phyloP scores from a whole-genome alignment of 2,888 invertebrate genomes.

The Andrena bucephala region DNA sequence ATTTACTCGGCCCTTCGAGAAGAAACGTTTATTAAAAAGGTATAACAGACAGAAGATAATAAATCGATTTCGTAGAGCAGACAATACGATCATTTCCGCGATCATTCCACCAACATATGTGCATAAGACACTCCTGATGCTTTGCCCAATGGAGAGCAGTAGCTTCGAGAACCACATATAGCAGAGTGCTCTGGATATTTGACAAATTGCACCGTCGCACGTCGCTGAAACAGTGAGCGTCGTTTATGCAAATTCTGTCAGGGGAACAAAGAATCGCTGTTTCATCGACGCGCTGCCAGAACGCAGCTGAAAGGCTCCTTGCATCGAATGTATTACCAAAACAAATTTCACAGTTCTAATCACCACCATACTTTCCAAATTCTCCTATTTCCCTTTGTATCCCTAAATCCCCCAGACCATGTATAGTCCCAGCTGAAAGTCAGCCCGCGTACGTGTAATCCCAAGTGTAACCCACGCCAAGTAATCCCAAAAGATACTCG shows the following conservation, averaged over 20 bases:
- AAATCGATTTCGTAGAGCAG: conserved; percentile 44
- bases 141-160: conserved; percentile 55
- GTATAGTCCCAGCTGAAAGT: too few species aligned
- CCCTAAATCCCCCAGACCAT: too few species aligned
- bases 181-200: conserved; percentile 65
- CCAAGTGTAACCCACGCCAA: too few species aligned
- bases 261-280: not conserved
- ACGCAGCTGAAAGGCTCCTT: conserved; percentile 21
- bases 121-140: conserved; percentile 59
- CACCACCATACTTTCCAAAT: too few species aligned
- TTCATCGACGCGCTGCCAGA: conserved; percentile 24
- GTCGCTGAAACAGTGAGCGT: conserved; percentile 31
- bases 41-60: not conserved
- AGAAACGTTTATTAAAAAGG: too few species aligned
- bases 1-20: too few species aligned
- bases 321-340: conserved; percentile 2
- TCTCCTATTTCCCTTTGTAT: too few species aligned
- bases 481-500: too few species aligned
- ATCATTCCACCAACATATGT: conserved; percentile 49
- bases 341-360: not conserved
- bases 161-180: conserved; percentile 57
- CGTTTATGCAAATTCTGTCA: not conserved
- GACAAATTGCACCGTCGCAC: conserved; percentile 32
- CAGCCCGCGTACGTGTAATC: too few species aligned
- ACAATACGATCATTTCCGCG: conserved; percentile 40